Percentiles rank a stretch among this genome's conserved stretches.
phyloP scores from a whole-genome alignment of 2,888 invertebrate species.

The Elysia crispata region DNA sequence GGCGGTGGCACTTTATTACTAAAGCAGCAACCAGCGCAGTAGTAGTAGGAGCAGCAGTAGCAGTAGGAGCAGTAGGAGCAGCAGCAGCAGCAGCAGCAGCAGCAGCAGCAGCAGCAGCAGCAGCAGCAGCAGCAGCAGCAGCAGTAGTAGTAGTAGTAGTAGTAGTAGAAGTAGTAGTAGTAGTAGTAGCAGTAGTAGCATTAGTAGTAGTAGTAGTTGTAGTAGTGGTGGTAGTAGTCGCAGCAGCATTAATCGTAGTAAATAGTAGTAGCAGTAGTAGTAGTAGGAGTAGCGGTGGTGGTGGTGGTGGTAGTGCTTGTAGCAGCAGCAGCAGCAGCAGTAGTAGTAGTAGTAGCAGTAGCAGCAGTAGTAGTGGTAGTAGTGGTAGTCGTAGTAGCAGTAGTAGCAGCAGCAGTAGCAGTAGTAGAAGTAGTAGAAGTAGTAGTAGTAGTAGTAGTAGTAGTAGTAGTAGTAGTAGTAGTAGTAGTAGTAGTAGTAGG shows the following conservation, averaged over 20 bases:
- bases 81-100: too few relatives aligned
- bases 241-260: too few relatives aligned
- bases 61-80: too few relatives aligned
- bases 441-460: conserved; percentile 9
- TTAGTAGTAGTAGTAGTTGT: too few relatives aligned
- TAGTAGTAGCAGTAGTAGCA: conserved; percentile 1
- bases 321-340: background rate
- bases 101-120: background rate
- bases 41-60: too few relatives aligned
- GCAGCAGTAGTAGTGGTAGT: background rate
- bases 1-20: too few relatives aligned
- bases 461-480: conserved; percentile 9
- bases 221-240: too few relatives aligned
- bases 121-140: background rate
- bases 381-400: too few relatives aligned
- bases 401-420: background rate
- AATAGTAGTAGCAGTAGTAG: too few relatives aligned
- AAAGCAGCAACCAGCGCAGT: too few relatives aligned
- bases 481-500: conserved; percentile 9
- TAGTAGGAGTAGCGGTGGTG: background rate
- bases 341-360: conserved; percentile 4
- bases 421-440: conserved; percentile 4
- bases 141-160: background rate
- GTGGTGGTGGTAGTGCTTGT: background rate
- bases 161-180: conserved; percentile 1